These are phyloP conservation scores for Pocillopora meandrina DNA, from an alignment of 92 coral and sea anemone species.

Conservation along the genomic window DNA sequence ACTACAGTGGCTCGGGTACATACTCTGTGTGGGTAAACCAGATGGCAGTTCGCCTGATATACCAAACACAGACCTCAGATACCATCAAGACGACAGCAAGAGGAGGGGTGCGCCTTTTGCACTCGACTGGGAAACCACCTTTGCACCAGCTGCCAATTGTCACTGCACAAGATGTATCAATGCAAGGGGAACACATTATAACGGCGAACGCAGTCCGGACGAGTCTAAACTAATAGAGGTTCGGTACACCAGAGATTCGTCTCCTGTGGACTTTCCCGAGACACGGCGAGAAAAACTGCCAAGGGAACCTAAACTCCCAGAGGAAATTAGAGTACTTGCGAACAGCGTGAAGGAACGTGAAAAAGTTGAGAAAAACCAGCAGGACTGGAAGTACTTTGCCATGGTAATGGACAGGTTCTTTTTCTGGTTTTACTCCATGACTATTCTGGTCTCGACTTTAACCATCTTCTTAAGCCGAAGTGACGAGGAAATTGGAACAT, in stretches of 20 bases:
- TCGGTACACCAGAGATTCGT: constrained; percentile 63
- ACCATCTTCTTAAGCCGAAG: constrained; percentile 69
- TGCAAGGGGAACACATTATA: constrained; percentile 66
- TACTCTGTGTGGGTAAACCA: constrained; percentile 82
- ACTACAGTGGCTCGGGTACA: constrained; percentile 85
- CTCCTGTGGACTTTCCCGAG: constrained; percentile 77
- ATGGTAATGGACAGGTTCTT: constrained; percentile 96
- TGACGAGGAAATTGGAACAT: constrained; percentile 1
- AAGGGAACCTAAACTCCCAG: constrained; percentile 63
- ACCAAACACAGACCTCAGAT: constrained; percentile 61
- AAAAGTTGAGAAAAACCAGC: constrained; percentile 84
- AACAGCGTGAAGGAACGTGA: constrained; percentile 85
- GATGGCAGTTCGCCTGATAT: constrained; percentile 53
- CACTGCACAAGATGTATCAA: constrained; percentile 79
- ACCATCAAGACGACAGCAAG: constrained; percentile 48
- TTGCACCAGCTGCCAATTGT: constrained; percentile 84
- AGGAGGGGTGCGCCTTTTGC: constrained; percentile 61
- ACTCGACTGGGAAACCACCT: constrained; percentile 73
- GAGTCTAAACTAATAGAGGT: constrained; percentile 71
- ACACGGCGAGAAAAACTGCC: constrained; percentile 54
- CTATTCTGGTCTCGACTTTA: constrained; percentile 83
- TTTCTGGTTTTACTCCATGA: constrained; percentile 86
- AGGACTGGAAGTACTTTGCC: constrained; percentile 94
- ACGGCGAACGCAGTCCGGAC: constrained; percentile 77
- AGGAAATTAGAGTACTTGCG: constrained; percentile 83